Base-by-base conservation (phyloP, 35 echinoderm and acorn worm species). In the Apostichopus parvimensis region DNA sequence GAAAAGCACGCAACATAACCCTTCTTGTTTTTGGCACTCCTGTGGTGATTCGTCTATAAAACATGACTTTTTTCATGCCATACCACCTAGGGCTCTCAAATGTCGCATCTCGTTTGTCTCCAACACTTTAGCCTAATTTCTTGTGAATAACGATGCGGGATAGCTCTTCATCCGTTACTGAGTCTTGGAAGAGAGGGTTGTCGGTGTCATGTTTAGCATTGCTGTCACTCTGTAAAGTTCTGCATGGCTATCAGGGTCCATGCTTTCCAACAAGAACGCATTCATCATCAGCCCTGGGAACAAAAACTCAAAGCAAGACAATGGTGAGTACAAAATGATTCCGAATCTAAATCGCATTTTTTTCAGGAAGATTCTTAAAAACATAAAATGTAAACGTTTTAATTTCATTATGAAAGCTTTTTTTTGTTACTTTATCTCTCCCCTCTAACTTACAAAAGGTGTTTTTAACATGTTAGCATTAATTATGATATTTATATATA, bases 121-220 rank as follows among this genome's bases (percentile, higher is more conserved):
- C 64, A 87, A 87, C 85, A 87, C 85, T 87, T 87, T 87, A 87
- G 85, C 85, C 85, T 87, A 87, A 87, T 87, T 87, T 87, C 85
- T 71, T 57, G 85, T 87, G 85, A 87, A 87, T 87, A 87, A 87
- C 85, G 22, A 87, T 71, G 85, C 85, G 85, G 85, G 85, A 71
- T 65, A 59, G 25, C 85, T 87, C 64, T 71, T 87, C 85, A 52
- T 87, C 53, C 85, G 85, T 57, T 87, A 87, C 64, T 87, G 79
- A 82, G 79, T 54, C 25, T 25, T 11, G 52, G 79, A 82, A 56
- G 79, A 82, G 53, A 82, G 79, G 54, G 45, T 17, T 45, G 34
- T 45, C 18, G 79, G 79, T 82, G 79, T 82, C 79, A 82, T 82
- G 54, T 82, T 82, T 55, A 56, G 52, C 18, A 18, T 82, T 82